Conservation (phyloP, 2,888 invertebrate species). For the Melanargia galathea region DNA sequence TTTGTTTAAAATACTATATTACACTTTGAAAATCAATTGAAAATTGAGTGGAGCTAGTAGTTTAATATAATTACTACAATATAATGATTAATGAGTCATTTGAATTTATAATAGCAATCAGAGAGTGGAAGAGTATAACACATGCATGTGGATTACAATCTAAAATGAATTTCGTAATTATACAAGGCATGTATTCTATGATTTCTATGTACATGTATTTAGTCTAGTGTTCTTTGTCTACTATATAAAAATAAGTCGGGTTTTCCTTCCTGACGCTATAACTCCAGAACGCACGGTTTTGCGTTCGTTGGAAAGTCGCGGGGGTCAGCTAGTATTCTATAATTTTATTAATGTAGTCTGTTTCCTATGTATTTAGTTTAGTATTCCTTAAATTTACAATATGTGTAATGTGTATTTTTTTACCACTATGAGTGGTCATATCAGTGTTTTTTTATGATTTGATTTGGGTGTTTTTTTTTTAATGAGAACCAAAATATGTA, state of each 20-base stretch:
- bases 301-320: too few relatives aligned
- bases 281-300: too few relatives aligned
- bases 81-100: neutral
- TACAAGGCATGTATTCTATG: too few relatives aligned
- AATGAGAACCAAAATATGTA: neutral
- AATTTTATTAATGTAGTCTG: neutral
- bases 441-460: too few relatives aligned
- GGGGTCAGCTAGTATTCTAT: neutral
- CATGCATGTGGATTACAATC: neutral
- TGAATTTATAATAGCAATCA: constrained; percentile 27
- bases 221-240: too few relatives aligned
- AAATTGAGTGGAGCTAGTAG: neutral
- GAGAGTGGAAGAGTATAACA: constrained; percentile 19
- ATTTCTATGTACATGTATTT: too few relatives aligned
- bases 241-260: too few relatives aligned
- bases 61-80: neutral
- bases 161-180: too few relatives aligned
- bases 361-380: neutral
- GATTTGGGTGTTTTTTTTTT: neutral
- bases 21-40: neutral
- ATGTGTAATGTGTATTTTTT: too few relatives aligned
- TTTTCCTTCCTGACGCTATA: too few relatives aligned
- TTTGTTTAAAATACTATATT: neutral
- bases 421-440: too few relatives aligned
- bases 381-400: too few relatives aligned